Evolutionary conservation across 2,888 invertebrate species (phyloP).

Genomic region (Xanthorhoe designata): DNA sequence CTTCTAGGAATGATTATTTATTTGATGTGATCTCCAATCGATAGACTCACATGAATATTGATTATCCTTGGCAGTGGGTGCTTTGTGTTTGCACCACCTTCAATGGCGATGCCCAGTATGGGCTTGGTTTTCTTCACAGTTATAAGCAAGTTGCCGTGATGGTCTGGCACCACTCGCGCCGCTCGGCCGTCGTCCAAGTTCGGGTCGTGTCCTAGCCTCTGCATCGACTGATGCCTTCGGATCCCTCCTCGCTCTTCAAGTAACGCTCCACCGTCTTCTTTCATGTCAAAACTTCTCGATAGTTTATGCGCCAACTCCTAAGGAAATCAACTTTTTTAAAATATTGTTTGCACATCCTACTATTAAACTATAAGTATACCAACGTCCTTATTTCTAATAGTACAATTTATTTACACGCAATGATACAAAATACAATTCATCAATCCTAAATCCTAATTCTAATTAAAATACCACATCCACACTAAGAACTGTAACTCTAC

Average conservation of each 20-base stretch:
- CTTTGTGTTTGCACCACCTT: slow-evolving; percentile 98
- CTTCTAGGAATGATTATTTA: neutral
- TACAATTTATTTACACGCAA: slow-evolving; percentile 46
- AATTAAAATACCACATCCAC: slow-evolving; percentile 76
- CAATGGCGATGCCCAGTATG: slow-evolving; percentile 97
- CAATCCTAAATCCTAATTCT: slow-evolving; percentile 63
- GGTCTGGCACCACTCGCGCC: slow-evolving; percentile 91
- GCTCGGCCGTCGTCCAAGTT: slow-evolving; percentile 80
- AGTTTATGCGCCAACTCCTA: slow-evolving; percentile 95
- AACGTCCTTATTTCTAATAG: slow-evolving; percentile 19
- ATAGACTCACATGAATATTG: slow-evolving; percentile 94
- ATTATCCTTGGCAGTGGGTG: slow-evolving; percentile 98
- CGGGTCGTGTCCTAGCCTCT: slow-evolving; percentile 87
- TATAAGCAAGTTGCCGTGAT: slow-evolving; percentile 95
- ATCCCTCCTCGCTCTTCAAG: slow-evolving; percentile 88
- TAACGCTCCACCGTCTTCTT: slow-evolving; percentile 91
- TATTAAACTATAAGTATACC: slow-evolving; percentile 15
- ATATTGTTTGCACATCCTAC: slow-evolving; percentile 9
- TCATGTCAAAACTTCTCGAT: slow-evolving; percentile 95
- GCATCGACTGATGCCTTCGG: slow-evolving; percentile 91
- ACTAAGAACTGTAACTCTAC: slow-evolving; percentile 76
- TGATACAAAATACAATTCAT: slow-evolving; percentile 41
- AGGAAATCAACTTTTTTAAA: slow-evolving; percentile 49
- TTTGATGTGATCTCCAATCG: neutral
- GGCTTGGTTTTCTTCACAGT: slow-evolving; percentile 97